A percentile compares a stretch with the other conserved stretches of the same genome.
Evolutionary conservation across 1,140 invertebrate species (phyloP).

Genomic region (Pseudomyrmex gracilis): DNA sequence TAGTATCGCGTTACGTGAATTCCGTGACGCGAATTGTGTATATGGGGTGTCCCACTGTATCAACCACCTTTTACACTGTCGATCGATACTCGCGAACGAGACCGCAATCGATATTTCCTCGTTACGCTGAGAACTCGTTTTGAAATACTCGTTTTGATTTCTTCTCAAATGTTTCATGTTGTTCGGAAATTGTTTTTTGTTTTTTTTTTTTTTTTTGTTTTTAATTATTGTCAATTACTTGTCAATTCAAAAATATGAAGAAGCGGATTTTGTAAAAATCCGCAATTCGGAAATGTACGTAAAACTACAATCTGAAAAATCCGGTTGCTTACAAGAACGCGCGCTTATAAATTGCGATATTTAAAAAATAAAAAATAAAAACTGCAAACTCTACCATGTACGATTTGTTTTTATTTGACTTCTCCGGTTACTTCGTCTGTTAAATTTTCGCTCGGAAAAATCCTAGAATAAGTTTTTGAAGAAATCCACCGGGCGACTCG

Average conservation of each 20-base stretch:
- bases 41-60: slow-evolving; percentile 49
- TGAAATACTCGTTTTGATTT: neutral
- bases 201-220: too few species aligned
- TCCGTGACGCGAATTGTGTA: slow-evolving; percentile 54
- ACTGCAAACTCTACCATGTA: neutral
- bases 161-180: too few species aligned
- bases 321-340: neutral
- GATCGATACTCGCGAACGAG: neutral
- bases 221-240: too few species aligned
- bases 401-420: neutral
- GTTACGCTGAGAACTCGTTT: neutral
- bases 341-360: neutral
- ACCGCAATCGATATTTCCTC: neutral
- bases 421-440: neutral
- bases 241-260: neutral
- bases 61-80: neutral
- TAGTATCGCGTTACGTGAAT: slow-evolving; percentile 69
- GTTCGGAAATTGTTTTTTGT: neutral
- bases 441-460: neutral
- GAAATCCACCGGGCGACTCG: neutral
- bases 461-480: neutral
- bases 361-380: neutral
- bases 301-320: neutral
- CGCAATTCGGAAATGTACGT: neutral
- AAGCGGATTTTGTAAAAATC: neutral